Percentiles rank a stretch among this genome's conserved stretches.
phyloP scores from a whole-genome alignment of 2,888 invertebrate genomes.

The Sphaerophoria taeniata region DNA sequence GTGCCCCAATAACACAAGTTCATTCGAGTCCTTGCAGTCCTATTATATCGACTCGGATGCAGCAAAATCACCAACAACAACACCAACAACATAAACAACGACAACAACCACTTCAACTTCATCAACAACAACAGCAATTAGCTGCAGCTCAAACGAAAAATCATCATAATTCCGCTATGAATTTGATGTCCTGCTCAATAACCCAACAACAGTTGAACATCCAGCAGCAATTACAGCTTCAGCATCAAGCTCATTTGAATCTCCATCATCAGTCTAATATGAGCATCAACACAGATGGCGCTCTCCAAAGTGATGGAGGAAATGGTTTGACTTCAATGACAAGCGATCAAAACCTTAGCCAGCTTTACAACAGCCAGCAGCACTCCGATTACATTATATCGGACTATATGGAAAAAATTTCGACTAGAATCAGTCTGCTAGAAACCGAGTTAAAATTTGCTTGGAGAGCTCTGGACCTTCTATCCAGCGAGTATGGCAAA shows the following conservation, averaged over 20 bases:
- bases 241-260: constrained; percentile 54
- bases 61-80: constrained; percentile 33
- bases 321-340: constrained; percentile 78
- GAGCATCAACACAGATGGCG: constrained; percentile 49
- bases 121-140: not conserved
- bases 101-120: not conserved
- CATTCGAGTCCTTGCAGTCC: constrained; percentile 75
- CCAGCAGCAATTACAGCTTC: constrained; percentile 61
- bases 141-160: not conserved
- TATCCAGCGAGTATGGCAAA: constrained; percentile 95
- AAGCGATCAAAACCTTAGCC: constrained; percentile 80
- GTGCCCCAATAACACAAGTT: constrained; percentile 75
- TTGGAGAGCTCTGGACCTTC: constrained; percentile 94
- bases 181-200: constrained; percentile 38
- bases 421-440: constrained; percentile 92
- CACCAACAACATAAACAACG: constrained; percentile 33
- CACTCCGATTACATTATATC: constrained; percentile 91
- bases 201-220: constrained; percentile 64
- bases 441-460: constrained; percentile 96
- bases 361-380: constrained; percentile 83
- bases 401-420: constrained; percentile 95
- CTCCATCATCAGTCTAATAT: constrained; percentile 61
- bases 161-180: not conserved
- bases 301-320: not conserved
- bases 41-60: constrained; percentile 31